Evolutionary conservation across 2,113 vertebrate genomes (phyloP).

Genomic region (Orycteropus afer): DNA sequence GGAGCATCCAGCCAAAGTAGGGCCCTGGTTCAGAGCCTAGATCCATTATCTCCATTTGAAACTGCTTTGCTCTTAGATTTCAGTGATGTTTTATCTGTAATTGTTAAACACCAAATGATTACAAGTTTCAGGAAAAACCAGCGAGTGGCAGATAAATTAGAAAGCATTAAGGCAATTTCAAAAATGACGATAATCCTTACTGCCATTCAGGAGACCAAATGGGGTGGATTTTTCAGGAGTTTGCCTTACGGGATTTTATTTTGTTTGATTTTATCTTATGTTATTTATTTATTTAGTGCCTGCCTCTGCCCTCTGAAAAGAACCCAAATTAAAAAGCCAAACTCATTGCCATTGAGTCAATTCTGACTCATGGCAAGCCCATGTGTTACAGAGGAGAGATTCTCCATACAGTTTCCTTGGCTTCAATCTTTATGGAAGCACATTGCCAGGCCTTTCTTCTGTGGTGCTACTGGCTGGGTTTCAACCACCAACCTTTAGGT

Average conservation of each 20-base stretch:
- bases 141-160: slow-evolving; percentile 29
- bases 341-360: no score
- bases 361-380: no score
- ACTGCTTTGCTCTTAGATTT: slow-evolving; percentile 44
- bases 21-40: not conserved
- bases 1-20: not conserved
- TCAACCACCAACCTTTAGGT: no score
- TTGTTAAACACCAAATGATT: slow-evolving; percentile 4
- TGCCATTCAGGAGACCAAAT: not conserved
- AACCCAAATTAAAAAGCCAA: no score
- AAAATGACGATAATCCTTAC: not conserved
- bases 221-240: not conserved
- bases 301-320: not conserved
- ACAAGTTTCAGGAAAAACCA: slow-evolving; percentile 26
- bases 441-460: no score
- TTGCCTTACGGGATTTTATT: not conserved
- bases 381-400: no score
- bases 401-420: no score
- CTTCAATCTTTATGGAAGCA: no score
- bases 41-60: slow-evolving; percentile 59
- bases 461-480: no score
- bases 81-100: not conserved
- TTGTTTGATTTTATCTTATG: not conserved
- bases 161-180: not conserved
- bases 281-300: not conserved